A percentile compares a stretch with the other conserved stretches of the same genome.
Evolutionary conservation across 1,140 invertebrate species (phyloP).

Genomic region (Aphis gossypii): DNA sequence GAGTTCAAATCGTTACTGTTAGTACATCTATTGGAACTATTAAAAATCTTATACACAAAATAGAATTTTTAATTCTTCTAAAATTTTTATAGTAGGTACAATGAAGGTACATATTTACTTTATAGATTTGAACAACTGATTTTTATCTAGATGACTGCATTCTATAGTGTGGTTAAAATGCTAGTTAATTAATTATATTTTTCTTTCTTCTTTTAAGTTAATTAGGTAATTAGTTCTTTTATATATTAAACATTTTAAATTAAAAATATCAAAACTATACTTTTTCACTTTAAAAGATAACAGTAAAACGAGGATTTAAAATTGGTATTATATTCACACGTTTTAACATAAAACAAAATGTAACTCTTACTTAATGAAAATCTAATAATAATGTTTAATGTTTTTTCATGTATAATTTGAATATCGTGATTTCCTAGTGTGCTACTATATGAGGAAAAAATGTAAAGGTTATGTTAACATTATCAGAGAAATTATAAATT

Average conservation of each 20-base stretch:
- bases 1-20: neutral
- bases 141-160: neutral
- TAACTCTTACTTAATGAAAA: neutral
- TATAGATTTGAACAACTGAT: neutral
- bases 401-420: neutral
- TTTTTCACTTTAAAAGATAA: neutral
- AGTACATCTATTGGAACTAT: neutral
- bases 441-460: neutral
- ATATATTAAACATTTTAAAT: neutral
- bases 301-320: neutral
- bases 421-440: neutral
- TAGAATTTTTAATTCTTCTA: neutral
- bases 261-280: neutral
- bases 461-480: neutral
- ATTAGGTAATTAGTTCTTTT: too few relatives aligned
- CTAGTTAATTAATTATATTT: neutral
- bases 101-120: neutral
- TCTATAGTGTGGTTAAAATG: too few relatives aligned
- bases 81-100: neutral
- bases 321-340: neutral
- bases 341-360: neutral
- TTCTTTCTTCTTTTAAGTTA: neutral
- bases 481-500: neutral
- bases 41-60: neutral
- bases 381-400: neutral